Evolutionary conservation across 2,113 vertebrate species (phyloP), one percentile per base, ranked within the genome.

Genomic region (Ictalurus furcatus): DNA sequence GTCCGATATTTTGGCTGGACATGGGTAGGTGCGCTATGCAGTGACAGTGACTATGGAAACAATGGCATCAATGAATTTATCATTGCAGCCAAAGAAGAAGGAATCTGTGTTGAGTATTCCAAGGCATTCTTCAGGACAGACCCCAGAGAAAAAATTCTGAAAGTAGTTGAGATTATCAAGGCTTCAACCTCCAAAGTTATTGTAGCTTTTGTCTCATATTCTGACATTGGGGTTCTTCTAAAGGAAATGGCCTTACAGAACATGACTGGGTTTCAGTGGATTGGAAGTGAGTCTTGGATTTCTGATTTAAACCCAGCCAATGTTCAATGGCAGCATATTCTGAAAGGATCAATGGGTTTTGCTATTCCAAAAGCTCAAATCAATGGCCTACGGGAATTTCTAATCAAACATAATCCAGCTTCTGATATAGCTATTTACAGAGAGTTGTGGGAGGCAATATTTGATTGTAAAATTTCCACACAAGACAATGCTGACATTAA

Each of bases 201-300:
- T 84, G 91, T 94, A 30, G 92, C 92, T 16, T 94, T 94, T 85
- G 91, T 93, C 37, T 91, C 92, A 52, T 93, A 92, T 73, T 92
- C 91, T 81, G 93, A 94, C 67, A 89, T 93, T 56, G 92, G 92
- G 21, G 69, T 93, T 78, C 88, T 94, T 85, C 28, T 94, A 54
- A 89, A 69, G n/a, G 92, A 94, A 91, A 67, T 94, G n/a, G 88
- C 90, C 3, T 52, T 73, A 21, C 90, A 93, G 69, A 94, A 94
- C 48, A 87, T 93, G 34, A 93, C 90, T 40, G 93, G 92, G 1
- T 37, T 91, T 52, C 92, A 93, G 88, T 94, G 93, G 93, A 93
- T 94, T 73, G 93, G 93, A 71, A 94, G 93, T 52, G 93, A 94
- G 84, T 93, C 93, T 54, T 93, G 93, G 93, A 93, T 94, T 69